Conservation (phyloP, 1,140 invertebrate species). For the Apis florea region DNA sequence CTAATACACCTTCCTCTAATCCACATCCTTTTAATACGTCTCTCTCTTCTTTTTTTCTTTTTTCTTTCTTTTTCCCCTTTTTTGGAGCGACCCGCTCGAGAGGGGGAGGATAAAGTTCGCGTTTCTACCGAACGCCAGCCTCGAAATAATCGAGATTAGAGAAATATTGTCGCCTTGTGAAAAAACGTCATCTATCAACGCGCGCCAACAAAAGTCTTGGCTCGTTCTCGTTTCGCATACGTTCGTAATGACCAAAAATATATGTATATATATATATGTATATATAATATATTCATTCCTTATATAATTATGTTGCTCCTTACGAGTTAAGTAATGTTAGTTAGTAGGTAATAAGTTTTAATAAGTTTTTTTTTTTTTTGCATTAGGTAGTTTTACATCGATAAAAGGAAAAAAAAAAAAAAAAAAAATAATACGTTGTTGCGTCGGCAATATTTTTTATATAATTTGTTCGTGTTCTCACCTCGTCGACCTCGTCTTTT, state of each 20-base stretch:
- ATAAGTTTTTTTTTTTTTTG: constrained; percentile 53
- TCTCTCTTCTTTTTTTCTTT: too few species aligned
- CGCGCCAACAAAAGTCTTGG: constrained; percentile 77
- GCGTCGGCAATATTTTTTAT: constrained; percentile 6
- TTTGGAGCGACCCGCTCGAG: constrained; percentile 7
- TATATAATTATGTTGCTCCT: constrained; percentile 78
- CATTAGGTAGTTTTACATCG: constrained; percentile 79
- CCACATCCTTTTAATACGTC: not conserved
- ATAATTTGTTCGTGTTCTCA: not conserved
- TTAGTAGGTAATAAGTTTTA: constrained; percentile 76
- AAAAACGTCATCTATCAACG: constrained; percentile 74
- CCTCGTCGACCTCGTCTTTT: too few species aligned
- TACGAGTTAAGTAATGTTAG: constrained; percentile 79
- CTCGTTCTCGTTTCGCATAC: constrained; percentile 73
- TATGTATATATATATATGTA: constrained; percentile 75
- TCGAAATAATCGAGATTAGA: constrained; percentile 76
- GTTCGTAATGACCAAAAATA: constrained; percentile 81
- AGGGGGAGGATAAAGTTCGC: constrained; percentile 38
- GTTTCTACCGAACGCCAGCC: constrained; percentile 59
- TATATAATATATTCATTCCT: constrained; percentile 78
- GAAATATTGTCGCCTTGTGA: constrained; percentile 80
- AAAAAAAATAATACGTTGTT: too few species aligned
- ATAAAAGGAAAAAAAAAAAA: constrained; percentile 79
- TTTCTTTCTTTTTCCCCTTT: not conserved
- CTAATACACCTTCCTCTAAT: not conserved